Conservation (phyloP, 1,140 invertebrate species). For the Leptopilina boulardi region DNA sequence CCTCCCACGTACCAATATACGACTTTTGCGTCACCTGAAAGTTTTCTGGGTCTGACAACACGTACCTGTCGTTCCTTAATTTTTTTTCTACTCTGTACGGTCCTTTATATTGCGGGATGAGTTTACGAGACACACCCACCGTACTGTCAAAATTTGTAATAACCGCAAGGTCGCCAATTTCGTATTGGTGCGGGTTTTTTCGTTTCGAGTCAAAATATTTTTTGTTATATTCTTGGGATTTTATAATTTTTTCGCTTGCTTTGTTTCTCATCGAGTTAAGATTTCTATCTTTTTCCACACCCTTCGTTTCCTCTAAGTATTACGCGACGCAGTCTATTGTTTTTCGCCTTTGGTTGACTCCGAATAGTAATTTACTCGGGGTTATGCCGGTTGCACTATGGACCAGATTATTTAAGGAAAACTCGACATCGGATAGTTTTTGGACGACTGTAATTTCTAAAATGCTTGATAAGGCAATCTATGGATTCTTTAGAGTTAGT, state of each 20-base stretch:
- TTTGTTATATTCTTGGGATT: slow-evolving; percentile 23
- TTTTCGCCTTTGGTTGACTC: background rate
- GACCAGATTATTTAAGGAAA: background rate
- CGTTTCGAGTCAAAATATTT: slow-evolving; percentile 37
- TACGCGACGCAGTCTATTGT: background rate
- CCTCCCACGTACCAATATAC: slow-evolving; percentile 44
- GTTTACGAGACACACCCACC: too few species aligned
- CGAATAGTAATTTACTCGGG: slow-evolving; percentile 4
- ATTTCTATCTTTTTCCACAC: too few species aligned
- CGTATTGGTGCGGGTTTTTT: slow-evolving; percentile 41
- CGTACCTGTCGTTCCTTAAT: too few species aligned
- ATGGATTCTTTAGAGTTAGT: slow-evolving; percentile 38
- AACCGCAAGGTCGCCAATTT: slow-evolving; percentile 50
- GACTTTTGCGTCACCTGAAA: slow-evolving; percentile 45
- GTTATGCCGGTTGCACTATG: background rate
- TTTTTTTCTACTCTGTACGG: too few species aligned
- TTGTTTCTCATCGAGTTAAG: background rate
- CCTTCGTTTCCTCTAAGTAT: too few species aligned
- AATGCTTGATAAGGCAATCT: background rate
- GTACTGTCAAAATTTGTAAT: slow-evolving; percentile 48
- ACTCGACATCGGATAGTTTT: background rate
- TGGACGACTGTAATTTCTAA: slow-evolving; percentile 49
- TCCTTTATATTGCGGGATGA: too few species aligned
- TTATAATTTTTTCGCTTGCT: slow-evolving; percentile 14
- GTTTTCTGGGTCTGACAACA: slow-evolving; percentile 46